Base-by-base conservation (phyloP, 2,797 vertebrate genomes). In the Emydoidea blandingii region DNA sequence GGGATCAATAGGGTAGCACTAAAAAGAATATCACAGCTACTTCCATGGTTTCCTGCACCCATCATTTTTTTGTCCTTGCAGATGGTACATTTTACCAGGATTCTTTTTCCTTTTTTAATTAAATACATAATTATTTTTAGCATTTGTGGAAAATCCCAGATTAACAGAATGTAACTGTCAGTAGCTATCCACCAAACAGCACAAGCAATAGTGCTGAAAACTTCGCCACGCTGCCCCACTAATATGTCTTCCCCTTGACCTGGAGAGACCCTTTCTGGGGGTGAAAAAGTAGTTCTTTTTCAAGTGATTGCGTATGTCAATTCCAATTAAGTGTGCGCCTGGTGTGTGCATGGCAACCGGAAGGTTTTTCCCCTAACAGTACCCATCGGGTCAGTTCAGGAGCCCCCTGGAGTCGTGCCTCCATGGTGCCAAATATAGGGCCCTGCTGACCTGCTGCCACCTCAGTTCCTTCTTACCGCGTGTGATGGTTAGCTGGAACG, bases 151-250 rank as follows among this genome's bases (percentile, higher is more conserved):
- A 50, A 50, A 83, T 88, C 93, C 29, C 27, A 78, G 15, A 49
- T n/a, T 83, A 19, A 93, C 29, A 62, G 8, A 87, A n/a, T 54
- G n/a, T 37, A 86, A 31, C 86, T n/a, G 7, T 72, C 21, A 44
- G 14, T 79, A 3, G n/a, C 11, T 25, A 78, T 49, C 54, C 41
- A 57, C 31, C 56, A 76, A 90, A 31, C 2, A 8, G 0, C 0
- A 81, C 74, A 74, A 53, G 34, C 3, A 11, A 87, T 92, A 44
- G 80, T 44, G 74, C 0, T 29, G 7, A 34, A 83, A 72, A 12
- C 41, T 93, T 80, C 83, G 8, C 89, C n/a, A 50, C 41, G 1
- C 21, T 68, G 4, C 3, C 12, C 65, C 0, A 0, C 15, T 7
- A 5, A 62, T 65, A n/a, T 68, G n/a, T 53, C 47, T 5, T 47